Conservation (phyloP, 2,888 invertebrate genomes). For the Nineta flava region DNA sequence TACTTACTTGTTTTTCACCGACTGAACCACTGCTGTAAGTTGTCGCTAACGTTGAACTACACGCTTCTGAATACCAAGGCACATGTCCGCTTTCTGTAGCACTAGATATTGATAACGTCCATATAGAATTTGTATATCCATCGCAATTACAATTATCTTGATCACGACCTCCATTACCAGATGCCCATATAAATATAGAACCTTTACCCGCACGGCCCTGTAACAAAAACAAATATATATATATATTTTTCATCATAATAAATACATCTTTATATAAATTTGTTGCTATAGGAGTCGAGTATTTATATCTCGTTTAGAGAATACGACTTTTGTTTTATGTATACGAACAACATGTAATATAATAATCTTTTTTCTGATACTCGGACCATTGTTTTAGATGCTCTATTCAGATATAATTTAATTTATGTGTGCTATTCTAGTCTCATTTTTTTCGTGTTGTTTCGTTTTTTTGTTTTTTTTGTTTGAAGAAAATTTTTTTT, state of each 20-base stretch:
- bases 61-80: constrained; percentile 97
- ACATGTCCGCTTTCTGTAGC: constrained; percentile 82
- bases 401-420: no score
- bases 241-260: constrained; percentile 1
- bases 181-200: constrained; percentile 98
- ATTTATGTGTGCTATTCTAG: no score
- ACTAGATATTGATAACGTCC: constrained; percentile 94
- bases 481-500: no score
- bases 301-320: no score
- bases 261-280: constrained; percentile 2
- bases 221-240: constrained; percentile 12
- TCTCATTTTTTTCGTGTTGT: no score
- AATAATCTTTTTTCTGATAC: no score
- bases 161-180: constrained; percentile 93
- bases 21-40: constrained; percentile 94
- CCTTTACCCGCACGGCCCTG: constrained; percentile 87
- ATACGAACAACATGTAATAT: no score
- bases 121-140: constrained; percentile 97
- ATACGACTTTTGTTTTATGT: no score
- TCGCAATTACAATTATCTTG: constrained; percentile 98
- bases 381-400: no score
- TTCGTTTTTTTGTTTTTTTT: neutral
- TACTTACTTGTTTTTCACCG: constrained; percentile 63
- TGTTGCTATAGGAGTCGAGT: no score
- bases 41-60: constrained; percentile 93